These are phyloP conservation scores for Conistra vaccinii DNA, from an alignment of 2,888 invertebrate species.

Conservation along the genomic window DNA sequence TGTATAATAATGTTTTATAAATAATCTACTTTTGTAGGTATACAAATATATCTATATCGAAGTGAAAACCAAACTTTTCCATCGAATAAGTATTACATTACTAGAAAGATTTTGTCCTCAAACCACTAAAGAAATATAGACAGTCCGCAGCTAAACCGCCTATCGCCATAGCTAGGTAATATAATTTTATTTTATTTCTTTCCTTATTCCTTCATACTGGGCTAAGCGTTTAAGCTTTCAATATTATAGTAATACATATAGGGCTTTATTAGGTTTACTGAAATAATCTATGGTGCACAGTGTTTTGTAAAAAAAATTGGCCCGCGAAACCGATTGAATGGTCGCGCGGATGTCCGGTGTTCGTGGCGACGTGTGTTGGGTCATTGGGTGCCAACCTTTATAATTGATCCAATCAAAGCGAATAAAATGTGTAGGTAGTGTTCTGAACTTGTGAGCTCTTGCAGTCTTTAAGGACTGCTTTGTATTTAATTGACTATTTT, in stretches of 20 bases:
- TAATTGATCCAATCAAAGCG: conserved; percentile 53
- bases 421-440: conserved; percentile 36
- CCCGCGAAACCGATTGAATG: conserved; percentile 10
- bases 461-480: conserved; percentile 1
- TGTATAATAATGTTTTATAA: background rate
- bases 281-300: background rate
- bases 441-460: background rate
- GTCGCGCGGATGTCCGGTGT: conserved; percentile 20
- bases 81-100: conserved; percentile 19
- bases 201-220: conserved; percentile 40
- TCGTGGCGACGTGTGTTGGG: conserved; percentile 29
- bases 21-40: background rate
- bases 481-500: background rate
- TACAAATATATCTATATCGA: background rate
- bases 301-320: conserved; percentile 25
- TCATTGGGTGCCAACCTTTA: conserved; percentile 46
- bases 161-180: conserved; percentile 35
- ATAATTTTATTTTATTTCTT: conserved; percentile 57
- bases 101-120: conserved; percentile 24
- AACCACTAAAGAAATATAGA: conserved; percentile 35
- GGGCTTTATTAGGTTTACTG: conserved; percentile 23
- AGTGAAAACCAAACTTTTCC: background rate
- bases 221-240: conserved; percentile 47
- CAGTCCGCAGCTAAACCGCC: conserved; percentile 49
- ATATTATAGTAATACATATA: conserved; percentile 45